Conservation (phyloP, 1,140 invertebrate species). For the Sminthurides bifidus region DNA sequence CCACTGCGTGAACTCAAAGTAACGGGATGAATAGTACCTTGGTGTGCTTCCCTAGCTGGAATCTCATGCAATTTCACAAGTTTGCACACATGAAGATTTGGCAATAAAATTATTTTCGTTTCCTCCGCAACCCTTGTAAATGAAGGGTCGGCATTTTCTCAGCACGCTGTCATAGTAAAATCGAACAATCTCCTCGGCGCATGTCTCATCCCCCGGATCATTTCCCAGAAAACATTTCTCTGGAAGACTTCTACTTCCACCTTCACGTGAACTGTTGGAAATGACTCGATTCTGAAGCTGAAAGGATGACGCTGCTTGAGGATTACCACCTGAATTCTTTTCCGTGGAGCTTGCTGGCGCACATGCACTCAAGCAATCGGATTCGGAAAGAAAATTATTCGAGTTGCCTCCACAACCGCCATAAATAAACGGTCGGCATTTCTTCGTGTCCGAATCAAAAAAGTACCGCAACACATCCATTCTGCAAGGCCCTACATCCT, state of each 20-base stretch:
- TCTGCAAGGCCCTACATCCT: slow-evolving; percentile 28
- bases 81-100: slow-evolving; percentile 16
- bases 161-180: slow-evolving; percentile 23
- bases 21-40: too few species aligned
- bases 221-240: slow-evolving; percentile 20
- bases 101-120: slow-evolving; percentile 20
- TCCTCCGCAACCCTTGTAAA: slow-evolving; percentile 20
- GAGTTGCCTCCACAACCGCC: slow-evolving; percentile 29
- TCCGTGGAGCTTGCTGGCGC: background rate
- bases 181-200: slow-evolving; percentile 21
- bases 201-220: slow-evolving; percentile 14
- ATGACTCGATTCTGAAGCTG: background rate
- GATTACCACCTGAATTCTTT: background rate
- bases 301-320: background rate
- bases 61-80: too few species aligned
- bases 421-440: slow-evolving; percentile 29
- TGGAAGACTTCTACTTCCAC: slow-evolving; percentile 2
- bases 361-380: slow-evolving; percentile 17
- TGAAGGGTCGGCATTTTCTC: slow-evolving; percentile 26
- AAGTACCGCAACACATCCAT: slow-evolving; percentile 27
- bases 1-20: too few species aligned
- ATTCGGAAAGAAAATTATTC: slow-evolving; percentile 24
- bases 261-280: background rate
- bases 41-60: too few species aligned
- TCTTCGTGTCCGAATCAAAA: slow-evolving; percentile 16